A percentile compares a stretch with the other conserved stretches of the same genome.
Evolutionary conservation across 2,797 vertebrate species (phyloP).

Genomic region (Pantherophis vulpinus): DNA sequence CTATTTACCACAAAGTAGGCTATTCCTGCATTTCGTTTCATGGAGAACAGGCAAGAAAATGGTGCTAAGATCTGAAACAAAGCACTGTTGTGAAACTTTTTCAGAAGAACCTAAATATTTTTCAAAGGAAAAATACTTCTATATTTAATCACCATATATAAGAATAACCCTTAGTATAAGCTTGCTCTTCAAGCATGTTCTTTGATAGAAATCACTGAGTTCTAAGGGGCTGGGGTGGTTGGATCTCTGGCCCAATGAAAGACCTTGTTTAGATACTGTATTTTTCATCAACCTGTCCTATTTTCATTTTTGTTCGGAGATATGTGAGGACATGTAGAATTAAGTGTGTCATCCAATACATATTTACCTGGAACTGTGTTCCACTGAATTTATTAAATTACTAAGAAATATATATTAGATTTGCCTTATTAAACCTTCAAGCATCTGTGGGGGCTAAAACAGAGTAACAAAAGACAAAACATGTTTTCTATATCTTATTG

Average conservation of each 20-base stretch:
- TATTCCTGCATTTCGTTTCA: not conserved
- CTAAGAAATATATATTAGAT: not conserved
- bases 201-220: not conserved
- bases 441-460: not conserved
- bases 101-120: not conserved
- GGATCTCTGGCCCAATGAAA: not conserved
- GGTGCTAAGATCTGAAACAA: not conserved
- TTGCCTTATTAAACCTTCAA: not conserved
- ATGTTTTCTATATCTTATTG: not conserved
- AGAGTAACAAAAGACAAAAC: not conserved
- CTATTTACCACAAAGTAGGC: not conserved
- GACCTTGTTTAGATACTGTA: not conserved
- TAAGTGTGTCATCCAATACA: not conserved
- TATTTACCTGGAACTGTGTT: not conserved
- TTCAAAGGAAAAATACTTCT: not conserved
- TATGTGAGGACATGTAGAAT: not conserved
- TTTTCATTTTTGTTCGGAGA: not conserved
- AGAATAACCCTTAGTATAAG: not conserved
- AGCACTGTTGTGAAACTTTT: not conserved
- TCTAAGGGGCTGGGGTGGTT: not conserved
- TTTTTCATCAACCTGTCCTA: not conserved
- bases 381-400: not conserved
- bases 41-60: not conserved
- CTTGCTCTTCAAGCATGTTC: not conserved
- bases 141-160: not conserved